phyloP scores from a whole-genome alignment of 2,888 invertebrate genomes.

The Julus scanicus region DNA sequence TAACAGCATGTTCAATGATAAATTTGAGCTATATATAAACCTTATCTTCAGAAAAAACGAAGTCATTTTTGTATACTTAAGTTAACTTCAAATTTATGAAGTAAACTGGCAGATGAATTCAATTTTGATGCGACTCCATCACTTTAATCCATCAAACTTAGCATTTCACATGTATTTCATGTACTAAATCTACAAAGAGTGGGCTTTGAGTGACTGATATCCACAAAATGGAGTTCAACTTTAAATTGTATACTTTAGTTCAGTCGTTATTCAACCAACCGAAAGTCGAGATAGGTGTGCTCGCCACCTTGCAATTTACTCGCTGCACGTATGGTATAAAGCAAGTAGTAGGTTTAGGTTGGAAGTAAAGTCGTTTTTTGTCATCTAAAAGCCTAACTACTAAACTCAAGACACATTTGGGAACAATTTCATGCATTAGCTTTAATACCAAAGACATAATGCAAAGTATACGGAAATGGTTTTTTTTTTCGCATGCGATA shows the following conservation, averaged over 20 bases:
- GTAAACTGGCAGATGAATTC: neutral
- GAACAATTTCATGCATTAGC: constrained; percentile 34
- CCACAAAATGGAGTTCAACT: neutral
- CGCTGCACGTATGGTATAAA: neutral
- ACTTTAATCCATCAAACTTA: neutral
- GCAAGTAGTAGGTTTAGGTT: neutral
- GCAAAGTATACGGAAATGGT: neutral
- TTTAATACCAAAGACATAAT: neutral
- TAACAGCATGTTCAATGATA: no score
- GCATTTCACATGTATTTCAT: neutral
- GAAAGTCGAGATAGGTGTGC: neutral
- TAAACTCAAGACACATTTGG: neutral
- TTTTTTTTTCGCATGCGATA: neutral
- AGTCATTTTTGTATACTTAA: neutral
- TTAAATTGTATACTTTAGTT: neutral
- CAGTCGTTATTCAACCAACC: neutral
- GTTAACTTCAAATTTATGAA: neutral
- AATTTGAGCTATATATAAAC: neutral
- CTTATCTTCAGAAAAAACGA: neutral
- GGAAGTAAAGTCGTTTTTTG: neutral
- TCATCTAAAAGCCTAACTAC: neutral
- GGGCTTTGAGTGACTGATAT: neutral
- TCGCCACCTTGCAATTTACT: neutral
- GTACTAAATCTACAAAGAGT: neutral
- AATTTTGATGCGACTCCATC: neutral